Conservation (phyloP, 2,888 invertebrate genomes). For the Eristalis intricaria region DNA sequence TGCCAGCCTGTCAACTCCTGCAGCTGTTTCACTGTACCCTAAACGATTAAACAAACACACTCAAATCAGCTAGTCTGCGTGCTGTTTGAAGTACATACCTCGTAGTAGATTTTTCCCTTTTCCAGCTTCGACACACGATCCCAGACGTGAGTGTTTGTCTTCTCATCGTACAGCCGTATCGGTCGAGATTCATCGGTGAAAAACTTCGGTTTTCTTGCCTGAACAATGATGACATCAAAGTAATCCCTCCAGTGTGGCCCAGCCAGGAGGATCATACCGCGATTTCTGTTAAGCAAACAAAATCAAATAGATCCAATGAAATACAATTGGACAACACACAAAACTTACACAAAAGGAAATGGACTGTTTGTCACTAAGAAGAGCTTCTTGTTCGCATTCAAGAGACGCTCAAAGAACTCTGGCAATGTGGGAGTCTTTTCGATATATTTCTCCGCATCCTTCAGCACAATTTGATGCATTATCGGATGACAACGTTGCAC, state of each 20-base stretch:
- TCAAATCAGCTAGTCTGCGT: not conserved
- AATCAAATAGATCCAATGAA: no score
- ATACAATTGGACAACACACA: not conserved
- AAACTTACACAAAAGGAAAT: conserved; percentile 94
- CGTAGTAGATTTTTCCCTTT: conserved; percentile 95
- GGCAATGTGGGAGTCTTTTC: conserved; percentile 88
- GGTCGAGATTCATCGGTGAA: conserved; percentile 96
- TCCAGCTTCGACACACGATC: conserved; percentile 93
- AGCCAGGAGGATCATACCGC: conserved; percentile 94
- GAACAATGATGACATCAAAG: conserved; percentile 97
- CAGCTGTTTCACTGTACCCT: conserved; percentile 96
- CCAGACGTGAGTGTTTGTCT: conserved; percentile 92
- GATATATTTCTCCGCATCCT: conserved; percentile 90
- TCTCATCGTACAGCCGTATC: conserved; percentile 92
- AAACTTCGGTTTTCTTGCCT: conserved; percentile 97
- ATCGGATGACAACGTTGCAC: conserved; percentile 93
- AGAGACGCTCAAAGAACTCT: conserved; percentile 89
- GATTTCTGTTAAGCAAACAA: conserved; percentile 84
- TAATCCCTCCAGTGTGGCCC: conserved; percentile 94
- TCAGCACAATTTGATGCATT: conserved; percentile 94
- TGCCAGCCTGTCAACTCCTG: conserved; percentile 96
- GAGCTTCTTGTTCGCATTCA: conserved; percentile 89
- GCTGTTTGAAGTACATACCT: conserved; percentile 83
- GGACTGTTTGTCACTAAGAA: conserved; percentile 99
- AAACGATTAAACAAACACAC: conserved; percentile 11